Conservation (phyloP, 2,113 vertebrate species). For the Cyrtonyx montezumae region DNA sequence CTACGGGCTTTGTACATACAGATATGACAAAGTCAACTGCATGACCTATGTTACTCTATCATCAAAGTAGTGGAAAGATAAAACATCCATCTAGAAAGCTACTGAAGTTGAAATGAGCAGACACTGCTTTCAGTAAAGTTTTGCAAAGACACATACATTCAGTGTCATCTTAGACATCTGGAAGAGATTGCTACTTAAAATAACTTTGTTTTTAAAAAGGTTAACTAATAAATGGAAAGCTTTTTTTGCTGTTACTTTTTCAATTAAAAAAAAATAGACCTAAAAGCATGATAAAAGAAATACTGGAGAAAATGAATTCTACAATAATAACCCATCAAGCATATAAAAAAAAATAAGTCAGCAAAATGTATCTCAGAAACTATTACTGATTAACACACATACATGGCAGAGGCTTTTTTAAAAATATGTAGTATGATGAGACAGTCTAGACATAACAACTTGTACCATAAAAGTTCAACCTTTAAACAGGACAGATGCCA, state of each 20-base stretch:
- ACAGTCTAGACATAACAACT: slow-evolving; percentile 27
- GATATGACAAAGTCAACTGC: neutral
- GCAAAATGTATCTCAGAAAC: neutral
- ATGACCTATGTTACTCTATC: accelerated
- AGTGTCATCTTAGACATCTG: neutral
- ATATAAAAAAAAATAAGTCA: neutral
- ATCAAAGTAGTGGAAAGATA: neutral
- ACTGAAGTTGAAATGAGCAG: neutral
- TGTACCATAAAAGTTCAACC: slow-evolving; percentile 80
- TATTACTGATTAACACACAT: neutral
- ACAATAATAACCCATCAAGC: neutral
- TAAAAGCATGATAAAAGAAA: neutral
- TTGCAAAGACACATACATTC: neutral
- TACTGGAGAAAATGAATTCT: neutral
- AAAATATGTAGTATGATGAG: neutral
- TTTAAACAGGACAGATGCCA: slow-evolving; percentile 98
- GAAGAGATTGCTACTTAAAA: neutral
- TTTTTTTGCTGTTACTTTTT: neutral
- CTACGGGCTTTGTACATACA: neutral
- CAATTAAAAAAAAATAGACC: neutral
- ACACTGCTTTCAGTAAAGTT: accelerated
- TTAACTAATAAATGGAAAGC: neutral
- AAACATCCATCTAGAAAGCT: neutral
- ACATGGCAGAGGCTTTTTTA: neutral
- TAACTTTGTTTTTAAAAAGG: neutral